A percentile compares a stretch with the other conserved stretches of the same genome.
These are phyloP conservation scores for Macrotrachela quadricornifera DNA, from an alignment of 1,140 invertebrate species.

Conservation along the genomic window DNA sequence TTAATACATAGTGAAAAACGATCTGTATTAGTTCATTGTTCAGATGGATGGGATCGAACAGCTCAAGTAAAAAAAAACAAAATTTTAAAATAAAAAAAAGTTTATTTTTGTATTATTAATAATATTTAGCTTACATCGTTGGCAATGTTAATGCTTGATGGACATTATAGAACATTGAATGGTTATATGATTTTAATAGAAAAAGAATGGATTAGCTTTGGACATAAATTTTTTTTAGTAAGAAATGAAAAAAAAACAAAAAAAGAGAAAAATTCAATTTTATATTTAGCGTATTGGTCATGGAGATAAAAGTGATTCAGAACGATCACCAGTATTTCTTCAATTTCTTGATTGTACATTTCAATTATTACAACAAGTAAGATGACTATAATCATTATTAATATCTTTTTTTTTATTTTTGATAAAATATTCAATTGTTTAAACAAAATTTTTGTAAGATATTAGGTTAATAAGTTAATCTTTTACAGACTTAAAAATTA, in stretches of 20 bases:
- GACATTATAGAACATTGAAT: slow-evolving; percentile 72
- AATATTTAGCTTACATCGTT: slow-evolving; percentile 40
- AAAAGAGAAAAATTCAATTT: neutral
- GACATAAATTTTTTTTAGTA: slow-evolving; percentile 60
- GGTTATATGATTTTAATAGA: slow-evolving; percentile 75
- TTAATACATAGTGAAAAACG: neutral
- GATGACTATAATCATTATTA: too few relatives aligned
- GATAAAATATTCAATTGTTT: too few relatives aligned
- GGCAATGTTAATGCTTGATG: slow-evolving; percentile 71
- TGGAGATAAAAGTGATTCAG: slow-evolving; percentile 52
- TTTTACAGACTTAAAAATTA: too few relatives aligned
- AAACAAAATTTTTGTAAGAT: too few relatives aligned
- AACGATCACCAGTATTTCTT: slow-evolving; percentile 80
- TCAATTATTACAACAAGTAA: slow-evolving; percentile 53
- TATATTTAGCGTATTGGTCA: slow-evolving; percentile 62
- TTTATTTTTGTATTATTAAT: too few relatives aligned
- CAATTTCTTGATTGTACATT: slow-evolving; percentile 92
- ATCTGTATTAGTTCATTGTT: slow-evolving; percentile 69
- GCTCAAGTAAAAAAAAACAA: slow-evolving; percentile 51
- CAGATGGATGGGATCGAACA: slow-evolving; percentile 87
- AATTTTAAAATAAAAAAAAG: too few relatives aligned
- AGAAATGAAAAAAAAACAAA: too few relatives aligned
- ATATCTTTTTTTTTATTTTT: too few relatives aligned
- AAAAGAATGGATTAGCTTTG: slow-evolving; percentile 83
- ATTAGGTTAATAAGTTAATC: too few relatives aligned